These are phyloP conservation scores for Stylophora pistillata DNA, from an alignment of 64 coral and sea anemone species.

Conservation along the genomic window DNA sequence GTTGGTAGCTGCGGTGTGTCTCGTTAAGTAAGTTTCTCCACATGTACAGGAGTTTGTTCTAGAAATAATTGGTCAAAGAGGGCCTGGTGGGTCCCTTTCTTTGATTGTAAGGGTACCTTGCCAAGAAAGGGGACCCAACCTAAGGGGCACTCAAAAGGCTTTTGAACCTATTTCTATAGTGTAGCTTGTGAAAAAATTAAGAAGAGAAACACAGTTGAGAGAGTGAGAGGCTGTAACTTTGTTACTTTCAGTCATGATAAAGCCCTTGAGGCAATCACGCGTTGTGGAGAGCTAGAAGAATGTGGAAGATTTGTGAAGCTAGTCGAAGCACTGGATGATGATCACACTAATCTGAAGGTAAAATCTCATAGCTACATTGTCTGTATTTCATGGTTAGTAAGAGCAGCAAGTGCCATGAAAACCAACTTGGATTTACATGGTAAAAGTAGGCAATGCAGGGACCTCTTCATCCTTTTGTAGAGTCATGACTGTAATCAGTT, in stretches of 20 bases:
- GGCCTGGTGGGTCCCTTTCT: too few relatives aligned
- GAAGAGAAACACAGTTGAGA: too few relatives aligned
- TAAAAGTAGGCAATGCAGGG: too few relatives aligned
- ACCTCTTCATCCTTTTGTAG: background rate
- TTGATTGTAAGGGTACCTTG: too few relatives aligned
- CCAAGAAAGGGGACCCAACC: too few relatives aligned
- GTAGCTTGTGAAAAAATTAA: background rate
- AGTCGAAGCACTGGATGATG: slow-evolving; percentile 84
- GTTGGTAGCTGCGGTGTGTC: slow-evolving; percentile 93
- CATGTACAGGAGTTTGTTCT: background rate
- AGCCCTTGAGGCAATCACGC: slow-evolving; percentile 81
- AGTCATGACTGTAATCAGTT: background rate
- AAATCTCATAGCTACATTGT: background rate
- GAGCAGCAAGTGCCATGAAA: too few relatives aligned
- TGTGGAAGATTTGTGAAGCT: slow-evolving; percentile 87
- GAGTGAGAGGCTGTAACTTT: too few relatives aligned
- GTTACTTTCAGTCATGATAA: slow-evolving; percentile 63
- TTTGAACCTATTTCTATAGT: too few relatives aligned
- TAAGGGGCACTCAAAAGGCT: too few relatives aligned
- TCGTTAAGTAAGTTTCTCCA: slow-evolving; percentile 87
- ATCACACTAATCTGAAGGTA: slow-evolving; percentile 89
- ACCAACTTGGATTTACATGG: too few relatives aligned
- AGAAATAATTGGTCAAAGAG: too few relatives aligned
- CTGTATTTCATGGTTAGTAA: background rate
- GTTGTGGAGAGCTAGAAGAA: slow-evolving; percentile 86